Conservation (phyloP, 2,888 invertebrate species). For the Beris chalybata region DNA sequence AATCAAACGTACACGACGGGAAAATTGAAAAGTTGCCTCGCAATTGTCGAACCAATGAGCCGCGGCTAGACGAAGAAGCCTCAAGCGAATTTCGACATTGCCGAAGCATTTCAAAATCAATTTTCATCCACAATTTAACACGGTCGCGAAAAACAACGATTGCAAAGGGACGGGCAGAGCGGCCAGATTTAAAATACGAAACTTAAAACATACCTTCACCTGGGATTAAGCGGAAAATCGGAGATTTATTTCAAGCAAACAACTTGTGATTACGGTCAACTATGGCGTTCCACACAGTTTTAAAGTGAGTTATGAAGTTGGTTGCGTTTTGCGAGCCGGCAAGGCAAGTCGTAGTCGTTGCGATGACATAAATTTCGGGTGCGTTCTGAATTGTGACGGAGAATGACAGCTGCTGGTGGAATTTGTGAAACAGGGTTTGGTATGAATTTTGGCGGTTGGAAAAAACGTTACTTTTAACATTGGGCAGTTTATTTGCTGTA, state of each 20-base stretch:
- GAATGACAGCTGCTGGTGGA: too few species aligned
- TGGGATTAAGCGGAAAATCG: slow-evolving; percentile 37
- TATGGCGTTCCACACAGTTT: slow-evolving; percentile 40
- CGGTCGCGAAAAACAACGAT: slow-evolving; percentile 13
- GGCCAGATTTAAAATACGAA: slow-evolving; percentile 5
- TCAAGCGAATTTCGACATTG: slow-evolving; percentile 36
- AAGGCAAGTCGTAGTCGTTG: not conserved
- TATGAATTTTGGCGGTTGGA: not conserved
- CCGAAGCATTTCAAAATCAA: not conserved
- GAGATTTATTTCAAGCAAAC: slow-evolving; percentile 35
- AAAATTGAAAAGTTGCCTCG: slow-evolving; percentile 25
- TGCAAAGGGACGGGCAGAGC: not conserved
- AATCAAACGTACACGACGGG: slow-evolving; percentile 1
- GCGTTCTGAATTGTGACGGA: not conserved
- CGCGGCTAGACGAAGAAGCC: not conserved
- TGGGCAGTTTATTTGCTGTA: too few species aligned
- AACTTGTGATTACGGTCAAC: slow-evolving; percentile 40
- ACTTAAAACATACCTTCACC: slow-evolving; percentile 22
- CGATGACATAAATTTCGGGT: not conserved
- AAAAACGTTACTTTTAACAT: too few species aligned
- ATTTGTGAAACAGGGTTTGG: too few species aligned
- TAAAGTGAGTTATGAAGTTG: slow-evolving; percentile 24
- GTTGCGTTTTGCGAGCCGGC: not conserved
- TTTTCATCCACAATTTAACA: slow-evolving; percentile 7
- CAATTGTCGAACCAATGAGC: not conserved